Percentiles rank a stretch among this genome's conserved stretches.
phyloP scores from a whole-genome alignment of 2,113 vertebrate genomes.

The Paramormyrops kingsleyae region DNA sequence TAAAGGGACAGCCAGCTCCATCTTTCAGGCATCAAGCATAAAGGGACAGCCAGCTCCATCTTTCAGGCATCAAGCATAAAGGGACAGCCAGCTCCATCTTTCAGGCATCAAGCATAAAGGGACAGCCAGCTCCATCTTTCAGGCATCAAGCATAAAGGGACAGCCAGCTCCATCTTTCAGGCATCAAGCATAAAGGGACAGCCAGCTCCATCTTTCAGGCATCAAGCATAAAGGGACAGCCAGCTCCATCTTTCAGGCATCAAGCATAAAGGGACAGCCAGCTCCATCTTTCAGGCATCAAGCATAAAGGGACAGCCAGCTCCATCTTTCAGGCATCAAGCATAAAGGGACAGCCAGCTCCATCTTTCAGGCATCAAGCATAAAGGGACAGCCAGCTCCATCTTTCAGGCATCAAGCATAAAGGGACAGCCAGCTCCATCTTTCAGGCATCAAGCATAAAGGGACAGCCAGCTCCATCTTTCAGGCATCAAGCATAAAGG shows the following conservation, averaged over 20 bases:
- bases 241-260: background rate
- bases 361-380: background rate
- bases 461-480: background rate
- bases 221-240: background rate
- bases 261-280: background rate
- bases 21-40: background rate
- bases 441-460: background rate
- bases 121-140: background rate
- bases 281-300: background rate
- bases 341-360: background rate
- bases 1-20: background rate
- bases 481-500: background rate
- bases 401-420: background rate
- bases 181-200: background rate
- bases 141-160: background rate
- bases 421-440: background rate
- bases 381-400: background rate
- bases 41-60: background rate
- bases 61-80: background rate
- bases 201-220: background rate
- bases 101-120: background rate
- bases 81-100: background rate
- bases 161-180: background rate
- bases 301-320: background rate
- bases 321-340: background rate